Percentiles rank a stretch among this genome's conserved stretches.
Conservation (phyloP, 2,113 vertebrate species). For the Pardalotus punctatus region DNA sequence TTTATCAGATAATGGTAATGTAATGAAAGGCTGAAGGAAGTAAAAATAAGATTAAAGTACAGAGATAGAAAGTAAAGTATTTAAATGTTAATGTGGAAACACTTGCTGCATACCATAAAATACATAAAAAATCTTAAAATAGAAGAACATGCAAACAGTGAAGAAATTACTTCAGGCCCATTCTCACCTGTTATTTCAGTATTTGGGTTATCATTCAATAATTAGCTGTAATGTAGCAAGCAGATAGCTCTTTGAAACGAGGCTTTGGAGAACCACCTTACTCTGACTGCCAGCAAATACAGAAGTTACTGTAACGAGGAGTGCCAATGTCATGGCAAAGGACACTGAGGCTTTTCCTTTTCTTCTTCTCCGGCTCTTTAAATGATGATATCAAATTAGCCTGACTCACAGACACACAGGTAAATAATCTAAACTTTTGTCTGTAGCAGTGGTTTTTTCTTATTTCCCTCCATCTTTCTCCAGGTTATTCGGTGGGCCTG, state of each 20-base stretch:
- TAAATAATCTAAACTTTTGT: neutral
- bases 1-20: constrained; percentile 23
- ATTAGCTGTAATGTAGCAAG: neutral
- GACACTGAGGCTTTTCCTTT: neutral
- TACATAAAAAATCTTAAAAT: neutral
- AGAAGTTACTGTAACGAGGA: neutral
- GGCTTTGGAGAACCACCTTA: neutral
- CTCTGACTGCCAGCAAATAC: neutral
- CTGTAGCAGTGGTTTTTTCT: neutral
- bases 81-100: neutral
- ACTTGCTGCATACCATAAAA: neutral
- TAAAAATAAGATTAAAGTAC: constrained; percentile 2
- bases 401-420: neutral
- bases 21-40: constrained; percentile 4
- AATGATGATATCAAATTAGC: neutral
- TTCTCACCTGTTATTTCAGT: neutral
- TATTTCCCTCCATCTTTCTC: neutral
- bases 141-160: neutral
- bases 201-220: neutral
- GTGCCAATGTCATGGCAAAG: neutral
- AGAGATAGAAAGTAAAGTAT: neutral
- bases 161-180: neutral
- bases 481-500: neutral
- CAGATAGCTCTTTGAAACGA: neutral
- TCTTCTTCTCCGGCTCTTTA: neutral